Conservation (phyloP, 2,113 vertebrate genomes). For the Colossoma macropomum region DNA sequence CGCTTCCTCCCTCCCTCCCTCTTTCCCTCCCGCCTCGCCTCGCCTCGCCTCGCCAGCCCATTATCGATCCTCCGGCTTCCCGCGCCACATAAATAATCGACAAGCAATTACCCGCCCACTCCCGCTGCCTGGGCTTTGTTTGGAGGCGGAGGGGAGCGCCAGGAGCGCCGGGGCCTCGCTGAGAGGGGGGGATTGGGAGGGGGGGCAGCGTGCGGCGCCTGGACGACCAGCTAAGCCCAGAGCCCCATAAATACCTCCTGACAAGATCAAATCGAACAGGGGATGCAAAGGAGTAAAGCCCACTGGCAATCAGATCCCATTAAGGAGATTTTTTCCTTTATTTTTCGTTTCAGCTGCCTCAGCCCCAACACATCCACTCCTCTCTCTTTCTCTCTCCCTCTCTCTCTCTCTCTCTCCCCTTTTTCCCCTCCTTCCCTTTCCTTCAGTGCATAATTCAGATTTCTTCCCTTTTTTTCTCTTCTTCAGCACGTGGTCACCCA, state of each 20-base stretch:
- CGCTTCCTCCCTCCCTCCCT: conserved; percentile 58
- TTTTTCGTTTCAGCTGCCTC: conserved; percentile 34
- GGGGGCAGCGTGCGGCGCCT: conserved; percentile 62
- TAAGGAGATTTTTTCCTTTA: conserved; percentile 57
- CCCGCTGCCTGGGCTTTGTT: conserved; percentile 82
- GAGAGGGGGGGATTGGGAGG: conserved; percentile 59
- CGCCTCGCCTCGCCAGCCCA: conserved; percentile 76
- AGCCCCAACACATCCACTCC: conserved; percentile 10
- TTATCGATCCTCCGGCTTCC: conserved; percentile 83
- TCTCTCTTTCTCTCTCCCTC: neutral
- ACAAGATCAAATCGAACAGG: conserved; percentile 63
- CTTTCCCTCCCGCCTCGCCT: conserved; percentile 51
- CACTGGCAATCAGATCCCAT: conserved; percentile 62
- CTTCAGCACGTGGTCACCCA: conserved; percentile 38
- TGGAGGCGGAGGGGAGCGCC: conserved; percentile 68
- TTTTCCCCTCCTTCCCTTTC: conserved; percentile 33
- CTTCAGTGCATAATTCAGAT: conserved; percentile 48
- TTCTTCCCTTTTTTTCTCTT: conserved; percentile 28
- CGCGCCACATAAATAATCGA: conserved; percentile 85
- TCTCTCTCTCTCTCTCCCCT: conserved; percentile 14
- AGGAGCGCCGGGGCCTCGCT: conserved; percentile 69
- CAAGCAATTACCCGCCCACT: conserved; percentile 84
- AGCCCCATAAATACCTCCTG: conserved; percentile 56
- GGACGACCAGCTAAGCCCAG: conserved; percentile 54
- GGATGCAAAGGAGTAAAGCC: conserved; percentile 54